Evolutionary conservation across 2,113 vertebrate species (phyloP).

Genomic region (Phrynosoma blainvillii): DNA sequence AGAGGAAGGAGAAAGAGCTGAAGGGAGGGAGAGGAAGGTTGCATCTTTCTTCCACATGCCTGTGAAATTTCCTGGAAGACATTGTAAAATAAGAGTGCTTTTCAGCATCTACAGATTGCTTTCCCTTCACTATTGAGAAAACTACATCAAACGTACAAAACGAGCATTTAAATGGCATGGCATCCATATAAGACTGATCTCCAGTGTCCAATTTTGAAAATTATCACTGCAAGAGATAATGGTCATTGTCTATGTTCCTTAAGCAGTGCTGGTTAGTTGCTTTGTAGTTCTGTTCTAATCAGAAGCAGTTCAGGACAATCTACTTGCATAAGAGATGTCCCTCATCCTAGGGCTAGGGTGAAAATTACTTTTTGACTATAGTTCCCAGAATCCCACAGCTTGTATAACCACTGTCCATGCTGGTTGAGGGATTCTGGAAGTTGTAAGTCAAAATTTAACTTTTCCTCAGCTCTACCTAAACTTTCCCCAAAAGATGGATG

Average conservation of each 20-base stretch:
- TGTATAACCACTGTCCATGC: too few species aligned
- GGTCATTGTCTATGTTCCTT: neutral
- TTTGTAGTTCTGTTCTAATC: neutral
- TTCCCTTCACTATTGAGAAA: neutral
- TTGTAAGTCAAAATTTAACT: too few species aligned
- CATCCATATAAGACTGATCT: neutral
- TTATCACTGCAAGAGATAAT: neutral
- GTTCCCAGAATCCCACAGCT: too few species aligned
- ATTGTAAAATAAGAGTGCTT: neutral
- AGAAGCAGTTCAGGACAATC: neutral
- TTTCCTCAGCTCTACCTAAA: neutral
- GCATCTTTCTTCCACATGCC: too few species aligned
- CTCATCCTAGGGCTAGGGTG: too few species aligned
- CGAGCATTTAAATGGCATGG: neutral
- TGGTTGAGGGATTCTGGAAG: too few species aligned
- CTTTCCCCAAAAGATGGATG: neutral
- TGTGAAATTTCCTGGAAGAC: neutral
- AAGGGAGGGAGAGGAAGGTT: neutral
- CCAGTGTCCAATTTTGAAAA: neutral
- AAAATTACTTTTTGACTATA: too few species aligned
- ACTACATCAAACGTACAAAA: neutral
- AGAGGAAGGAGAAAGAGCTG: neutral
- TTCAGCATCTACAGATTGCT: neutral
- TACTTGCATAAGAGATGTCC: too few species aligned
- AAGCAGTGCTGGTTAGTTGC: neutral